phyloP scores from a whole-genome alignment of 2,888 invertebrate genomes.

The Agrotis exclamationis region DNA sequence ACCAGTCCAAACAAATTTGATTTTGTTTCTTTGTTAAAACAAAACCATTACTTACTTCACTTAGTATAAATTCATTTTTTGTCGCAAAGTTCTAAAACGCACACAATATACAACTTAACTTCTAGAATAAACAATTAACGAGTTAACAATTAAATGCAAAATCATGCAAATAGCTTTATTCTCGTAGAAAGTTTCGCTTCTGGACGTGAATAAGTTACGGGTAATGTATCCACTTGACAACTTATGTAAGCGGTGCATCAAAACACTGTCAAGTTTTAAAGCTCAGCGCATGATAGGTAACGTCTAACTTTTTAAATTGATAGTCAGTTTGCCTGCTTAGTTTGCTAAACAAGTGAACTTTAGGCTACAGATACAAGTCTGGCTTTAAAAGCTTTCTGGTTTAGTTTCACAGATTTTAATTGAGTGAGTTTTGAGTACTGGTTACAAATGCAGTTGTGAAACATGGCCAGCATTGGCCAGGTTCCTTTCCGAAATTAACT shows the following conservation, averaged over 20 bases:
- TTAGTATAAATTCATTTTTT: conserved; percentile 5
- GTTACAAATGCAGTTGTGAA: not conserved
- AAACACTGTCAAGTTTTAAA: conserved; percentile 42
- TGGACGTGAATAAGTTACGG: conserved; percentile 41
- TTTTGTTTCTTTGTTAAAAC: not conserved
- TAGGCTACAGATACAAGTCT: not conserved
- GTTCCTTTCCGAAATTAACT: not conserved
- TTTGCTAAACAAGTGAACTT: conserved; percentile 31
- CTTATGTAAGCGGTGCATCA: conserved; percentile 39
- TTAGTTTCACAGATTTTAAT: not conserved
- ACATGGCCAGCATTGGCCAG: not conserved
- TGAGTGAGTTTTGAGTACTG: not conserved
- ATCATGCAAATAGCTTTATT: conserved; percentile 56
- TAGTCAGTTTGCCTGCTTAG: conserved; percentile 9
- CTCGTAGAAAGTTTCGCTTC: conserved; percentile 47
- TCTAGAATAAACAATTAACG: conserved; percentile 57
- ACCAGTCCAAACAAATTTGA: not conserved
- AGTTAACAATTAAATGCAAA: conserved; percentile 55
- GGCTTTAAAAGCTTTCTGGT: conserved; percentile 22
- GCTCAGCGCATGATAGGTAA: conserved; percentile 41
- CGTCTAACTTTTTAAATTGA: conserved; percentile 45
- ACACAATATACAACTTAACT: conserved; percentile 31
- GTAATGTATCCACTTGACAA: conserved; percentile 38
- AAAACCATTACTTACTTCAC: not conserved
- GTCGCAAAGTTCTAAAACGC: conserved; percentile 32